These are phyloP conservation scores for Cryptus viduatorius DNA, from an alignment of 2,888 invertebrate species.

Conservation along the genomic window DNA sequence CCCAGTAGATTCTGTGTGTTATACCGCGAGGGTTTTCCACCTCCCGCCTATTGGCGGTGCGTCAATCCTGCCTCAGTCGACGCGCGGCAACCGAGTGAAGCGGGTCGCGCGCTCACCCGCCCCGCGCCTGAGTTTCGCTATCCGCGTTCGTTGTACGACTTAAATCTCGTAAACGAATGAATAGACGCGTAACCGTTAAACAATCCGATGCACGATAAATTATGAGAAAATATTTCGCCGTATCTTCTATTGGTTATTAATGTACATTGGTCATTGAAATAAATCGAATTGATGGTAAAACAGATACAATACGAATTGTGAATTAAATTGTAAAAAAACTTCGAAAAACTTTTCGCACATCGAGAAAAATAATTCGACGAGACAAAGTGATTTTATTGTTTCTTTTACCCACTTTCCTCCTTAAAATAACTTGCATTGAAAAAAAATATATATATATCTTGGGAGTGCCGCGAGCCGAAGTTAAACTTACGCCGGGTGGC, in stretches of 20 bases:
- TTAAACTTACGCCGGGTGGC: too few relatives aligned
- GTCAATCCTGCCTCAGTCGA: slow-evolving; percentile 75
- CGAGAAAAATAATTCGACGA: too few relatives aligned
- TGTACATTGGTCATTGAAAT: not conserved
- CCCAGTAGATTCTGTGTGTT: not conserved
- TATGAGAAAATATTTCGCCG: not conserved
- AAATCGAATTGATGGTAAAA: not conserved
- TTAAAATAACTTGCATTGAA: too few relatives aligned
- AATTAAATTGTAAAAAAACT: too few relatives aligned
- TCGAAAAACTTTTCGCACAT: too few relatives aligned
- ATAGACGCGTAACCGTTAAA: not conserved
- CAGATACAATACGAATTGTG: not conserved
- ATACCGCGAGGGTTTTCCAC: slow-evolving; percentile 54
- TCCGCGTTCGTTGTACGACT: slow-evolving; percentile 9
- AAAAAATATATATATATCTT: too few relatives aligned
- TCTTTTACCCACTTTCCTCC: too few relatives aligned
- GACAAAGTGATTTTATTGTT: too few relatives aligned
- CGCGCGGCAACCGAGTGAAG: slow-evolving; percentile 80
- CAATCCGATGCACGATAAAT: not conserved
- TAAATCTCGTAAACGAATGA: not conserved
- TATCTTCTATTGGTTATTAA: not conserved
- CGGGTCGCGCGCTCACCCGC: slow-evolving; percentile 73
- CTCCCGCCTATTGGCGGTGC: slow-evolving; percentile 65
- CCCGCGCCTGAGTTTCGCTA: slow-evolving; percentile 32
- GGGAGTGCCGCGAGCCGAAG: too few relatives aligned